Evolutionary conservation across 2,797 vertebrate genomes (phyloP).

Genomic region (Agapornis canus): DNA sequence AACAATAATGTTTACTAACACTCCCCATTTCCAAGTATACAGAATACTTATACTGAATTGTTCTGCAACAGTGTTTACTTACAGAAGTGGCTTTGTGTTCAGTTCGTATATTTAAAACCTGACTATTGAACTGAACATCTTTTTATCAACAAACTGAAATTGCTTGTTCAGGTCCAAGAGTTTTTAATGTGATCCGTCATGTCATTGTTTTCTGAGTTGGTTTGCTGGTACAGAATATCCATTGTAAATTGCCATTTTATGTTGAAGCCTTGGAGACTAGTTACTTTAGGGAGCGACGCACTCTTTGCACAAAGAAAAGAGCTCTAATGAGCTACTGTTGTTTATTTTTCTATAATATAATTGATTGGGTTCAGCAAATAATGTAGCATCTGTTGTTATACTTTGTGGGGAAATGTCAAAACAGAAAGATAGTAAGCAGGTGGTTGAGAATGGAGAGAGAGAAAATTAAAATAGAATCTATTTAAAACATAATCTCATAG

Average conservation of each 20-base stretch:
- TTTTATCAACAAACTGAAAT: constrained; percentile 67
- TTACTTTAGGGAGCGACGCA: constrained; percentile 60
- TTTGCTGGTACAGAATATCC: constrained; percentile 62
- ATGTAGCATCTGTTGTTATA: constrained; percentile 94
- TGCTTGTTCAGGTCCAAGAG: constrained; percentile 60
- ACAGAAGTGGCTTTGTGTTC: constrained; percentile 70
- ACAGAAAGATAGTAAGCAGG: constrained; percentile 79
- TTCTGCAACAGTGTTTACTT: constrained; percentile 78
- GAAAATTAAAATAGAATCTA: constrained; percentile 67
- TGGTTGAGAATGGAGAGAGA: constrained; percentile 64
- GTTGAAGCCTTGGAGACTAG: constrained; percentile 57
- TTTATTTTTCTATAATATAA: constrained; percentile 97
- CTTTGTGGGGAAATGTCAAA: constrained; percentile 92
- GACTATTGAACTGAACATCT: constrained; percentile 63
- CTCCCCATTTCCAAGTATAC: constrained; percentile 68
- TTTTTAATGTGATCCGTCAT: constrained; percentile 66
- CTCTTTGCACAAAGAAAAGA: constrained; percentile 83
- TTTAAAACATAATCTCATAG: constrained; percentile 66
- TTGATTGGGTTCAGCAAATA: constrained; percentile 97
- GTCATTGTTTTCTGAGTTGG: constrained; percentile 67
- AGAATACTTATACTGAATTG: constrained; percentile 71
- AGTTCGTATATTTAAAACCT: constrained; percentile 71
- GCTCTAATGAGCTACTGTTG: constrained; percentile 97
- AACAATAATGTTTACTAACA: constrained; percentile 74
- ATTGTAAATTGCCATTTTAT: constrained; percentile 67